A percentile compares a stretch with the other conserved stretches of the same genome.
Evolutionary conservation across 2,113 vertebrate genomes (phyloP).

Genomic region (Limanda limanda): DNA sequence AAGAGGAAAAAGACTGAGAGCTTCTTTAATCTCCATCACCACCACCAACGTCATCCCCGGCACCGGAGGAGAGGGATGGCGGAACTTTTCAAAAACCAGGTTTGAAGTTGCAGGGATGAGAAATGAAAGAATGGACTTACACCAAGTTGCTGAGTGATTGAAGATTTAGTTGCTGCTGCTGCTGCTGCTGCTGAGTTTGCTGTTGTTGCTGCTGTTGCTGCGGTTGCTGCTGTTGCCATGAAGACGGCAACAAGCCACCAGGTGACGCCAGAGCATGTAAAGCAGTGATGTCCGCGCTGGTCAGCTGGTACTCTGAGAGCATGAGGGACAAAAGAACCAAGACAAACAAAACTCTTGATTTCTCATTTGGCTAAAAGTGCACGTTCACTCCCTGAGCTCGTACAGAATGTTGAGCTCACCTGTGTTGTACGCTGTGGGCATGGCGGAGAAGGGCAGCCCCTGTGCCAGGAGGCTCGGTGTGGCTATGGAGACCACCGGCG

Average conservation of each 20-base stretch:
- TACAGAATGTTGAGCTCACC: slow-evolving; percentile 62
- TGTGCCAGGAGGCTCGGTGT: slow-evolving; percentile 92
- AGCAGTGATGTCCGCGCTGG: slow-evolving; percentile 94
- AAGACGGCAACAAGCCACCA: slow-evolving; percentile 87
- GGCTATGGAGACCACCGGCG: slow-evolving; percentile 92
- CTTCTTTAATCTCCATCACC: neutral
- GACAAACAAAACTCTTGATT: neutral
- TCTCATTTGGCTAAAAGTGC: neutral
- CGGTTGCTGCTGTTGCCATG: slow-evolving; percentile 91
- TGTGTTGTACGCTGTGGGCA: slow-evolving; percentile 85
- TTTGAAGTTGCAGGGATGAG: neutral
- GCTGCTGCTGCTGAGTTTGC: slow-evolving; percentile 81
- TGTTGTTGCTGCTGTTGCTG: slow-evolving; percentile 83
- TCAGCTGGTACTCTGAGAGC: slow-evolving; percentile 93
- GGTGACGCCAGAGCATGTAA: slow-evolving; percentile 94
- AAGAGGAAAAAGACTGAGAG: slow-evolving; percentile 16
- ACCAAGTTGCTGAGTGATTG: slow-evolving; percentile 94
- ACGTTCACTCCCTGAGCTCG: neutral
- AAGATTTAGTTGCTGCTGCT: slow-evolving; percentile 86
- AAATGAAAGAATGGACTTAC: slow-evolving; percentile 82
- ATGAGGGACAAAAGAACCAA: neutral
- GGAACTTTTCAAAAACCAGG: neutral
- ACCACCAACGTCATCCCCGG: neutral
- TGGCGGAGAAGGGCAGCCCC: slow-evolving; percentile 86
- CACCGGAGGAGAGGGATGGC: neutral